Base-by-base conservation (phyloP, 2,888 invertebrate species). In the Pelosia muscerda region DNA sequence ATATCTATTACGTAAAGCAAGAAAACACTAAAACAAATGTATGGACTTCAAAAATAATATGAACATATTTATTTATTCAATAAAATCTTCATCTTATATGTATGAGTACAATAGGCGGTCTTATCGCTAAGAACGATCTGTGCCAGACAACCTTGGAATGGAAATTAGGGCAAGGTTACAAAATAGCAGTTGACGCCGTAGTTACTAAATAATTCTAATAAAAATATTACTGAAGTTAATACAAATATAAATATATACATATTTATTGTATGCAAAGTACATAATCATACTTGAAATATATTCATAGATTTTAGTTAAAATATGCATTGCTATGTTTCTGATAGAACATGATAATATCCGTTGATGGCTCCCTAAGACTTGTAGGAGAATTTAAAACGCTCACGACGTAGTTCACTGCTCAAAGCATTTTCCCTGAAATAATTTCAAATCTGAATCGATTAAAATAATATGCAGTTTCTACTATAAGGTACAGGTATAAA, bases 61-160 rank as follows among this genome's bases (percentile, higher is more conserved):
- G n/a, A 49, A 49, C n/a, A n/a, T n/a, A n/a, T 49, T 49, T 49
- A 49, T 49, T n/a, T 49, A 49, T n/a, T n/a, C 49, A 49, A 49
- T 49, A 49, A n/a, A 49, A n/a, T 25, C 55, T 55, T 55, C 23
- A 23, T 55, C 55, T 25, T 55, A 25, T 55, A 55, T 25, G 55
- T 55, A 25, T 55, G 55, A 49, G 49, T 49, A 49, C 49, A 49
- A 49, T n/a, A 9, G n/a, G 49, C 49, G n/a, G 19, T 49, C 49
- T 49, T 49, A 49, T 49, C 49, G 49, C 19, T 49, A 49, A 49
- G 49, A 49, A 49, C 19, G 49, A 49, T 49, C 49, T 49, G n/a
- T n/a, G 49, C 49, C 49, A 49, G 49, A 49, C 49, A 49, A 49
- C 49, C 49, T 49, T 49, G 49, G 49, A 49, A 49, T 49, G 49